These are phyloP conservation scores for Monochamus alternatus DNA, from an alignment of 2,888 invertebrate genomes.

Conservation along the genomic window DNA sequence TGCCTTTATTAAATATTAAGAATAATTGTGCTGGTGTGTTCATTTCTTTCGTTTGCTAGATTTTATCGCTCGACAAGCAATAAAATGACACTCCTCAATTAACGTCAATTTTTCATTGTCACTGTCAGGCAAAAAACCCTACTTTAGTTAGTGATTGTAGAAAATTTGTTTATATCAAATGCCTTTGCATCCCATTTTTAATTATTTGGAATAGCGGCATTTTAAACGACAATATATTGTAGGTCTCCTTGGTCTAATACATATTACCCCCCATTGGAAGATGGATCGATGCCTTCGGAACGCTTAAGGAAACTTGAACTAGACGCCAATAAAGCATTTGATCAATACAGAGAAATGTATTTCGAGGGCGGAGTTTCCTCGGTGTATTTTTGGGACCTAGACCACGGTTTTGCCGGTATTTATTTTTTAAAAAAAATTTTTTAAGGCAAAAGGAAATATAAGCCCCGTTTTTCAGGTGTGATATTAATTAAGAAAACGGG, in stretches of 20 bases:
- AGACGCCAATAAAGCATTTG: conserved; percentile 98
- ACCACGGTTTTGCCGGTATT: conserved; percentile 95
- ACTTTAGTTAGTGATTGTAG: too few relatives aligned
- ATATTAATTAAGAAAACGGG: conserved; percentile 99
- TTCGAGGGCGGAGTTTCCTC: conserved; percentile 99
- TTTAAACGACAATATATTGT: conserved; percentile 33
- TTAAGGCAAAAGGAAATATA: not conserved
- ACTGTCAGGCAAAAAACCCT: too few relatives aligned
- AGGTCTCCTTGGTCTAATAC: conserved; percentile 99
- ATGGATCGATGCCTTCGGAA: conserved; percentile 99
- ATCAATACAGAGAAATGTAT: conserved; percentile 99
- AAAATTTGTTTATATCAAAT: too few relatives aligned
- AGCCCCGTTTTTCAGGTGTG: conserved; percentile 79
- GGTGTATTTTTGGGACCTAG: conserved; percentile 99
- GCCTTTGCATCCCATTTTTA: too few relatives aligned
- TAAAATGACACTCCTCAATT: too few relatives aligned
- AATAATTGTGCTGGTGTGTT: too few relatives aligned
- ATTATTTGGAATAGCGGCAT: not conserved
- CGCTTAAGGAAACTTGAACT: conserved; percentile 95
- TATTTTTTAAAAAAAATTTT: not conserved
- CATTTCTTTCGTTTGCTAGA: too few relatives aligned
- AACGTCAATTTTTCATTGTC: too few relatives aligned
- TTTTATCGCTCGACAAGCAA: too few relatives aligned
- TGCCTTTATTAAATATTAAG: too few relatives aligned
- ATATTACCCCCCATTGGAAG: conserved; percentile 97